phyloP scores from a whole-genome alignment of 2,888 invertebrate species.

The Drosophila atripex region DNA sequence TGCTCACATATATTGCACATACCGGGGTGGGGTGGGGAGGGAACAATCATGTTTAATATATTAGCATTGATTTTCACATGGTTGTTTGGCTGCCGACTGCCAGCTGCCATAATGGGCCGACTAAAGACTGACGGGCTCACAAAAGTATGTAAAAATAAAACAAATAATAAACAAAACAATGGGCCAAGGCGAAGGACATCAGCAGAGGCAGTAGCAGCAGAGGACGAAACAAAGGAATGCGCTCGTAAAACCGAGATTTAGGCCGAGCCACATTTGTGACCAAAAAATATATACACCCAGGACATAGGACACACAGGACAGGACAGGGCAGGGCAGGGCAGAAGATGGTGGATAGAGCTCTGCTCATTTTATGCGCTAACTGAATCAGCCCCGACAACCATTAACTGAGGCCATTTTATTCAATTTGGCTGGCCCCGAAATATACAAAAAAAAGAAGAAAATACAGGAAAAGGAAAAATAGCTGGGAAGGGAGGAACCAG shows the following conservation, averaged over 20 bases:
- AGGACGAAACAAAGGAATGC: slow-evolving; percentile 59
- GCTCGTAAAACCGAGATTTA: slow-evolving; percentile 79
- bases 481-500: slow-evolving; percentile 30
- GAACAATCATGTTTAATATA: slow-evolving; percentile 40
- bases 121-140: slow-evolving; percentile 58
- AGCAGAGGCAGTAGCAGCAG: slow-evolving; percentile 30
- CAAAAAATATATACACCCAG: slow-evolving; percentile 50
- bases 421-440: slow-evolving; percentile 66
- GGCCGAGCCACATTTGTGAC: slow-evolving; percentile 78
- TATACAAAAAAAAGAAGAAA: slow-evolving; percentile 33
- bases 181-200: slow-evolving; percentile 59
- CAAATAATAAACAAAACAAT: slow-evolving; percentile 78
- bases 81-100: slow-evolving; percentile 4
- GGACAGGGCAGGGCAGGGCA: slow-evolving; percentile 2
- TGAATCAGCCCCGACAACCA: slow-evolving; percentile 79
- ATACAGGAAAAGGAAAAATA: slow-evolving; percentile 11
- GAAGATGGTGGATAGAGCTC: slow-evolving; percentile 50
- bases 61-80: slow-evolving; percentile 49
- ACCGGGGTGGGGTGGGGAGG: background rate
- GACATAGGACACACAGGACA: slow-evolving; percentile 17
- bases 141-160: slow-evolving; percentile 75
- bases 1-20: slow-evolving; percentile 4
- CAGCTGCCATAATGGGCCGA: slow-evolving; percentile 64
- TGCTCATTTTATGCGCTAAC: slow-evolving; percentile 78
- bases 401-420: slow-evolving; percentile 79